Conservation (phyloP, 2,113 vertebrate species). For the Melanerpes formicivorus region DNA sequence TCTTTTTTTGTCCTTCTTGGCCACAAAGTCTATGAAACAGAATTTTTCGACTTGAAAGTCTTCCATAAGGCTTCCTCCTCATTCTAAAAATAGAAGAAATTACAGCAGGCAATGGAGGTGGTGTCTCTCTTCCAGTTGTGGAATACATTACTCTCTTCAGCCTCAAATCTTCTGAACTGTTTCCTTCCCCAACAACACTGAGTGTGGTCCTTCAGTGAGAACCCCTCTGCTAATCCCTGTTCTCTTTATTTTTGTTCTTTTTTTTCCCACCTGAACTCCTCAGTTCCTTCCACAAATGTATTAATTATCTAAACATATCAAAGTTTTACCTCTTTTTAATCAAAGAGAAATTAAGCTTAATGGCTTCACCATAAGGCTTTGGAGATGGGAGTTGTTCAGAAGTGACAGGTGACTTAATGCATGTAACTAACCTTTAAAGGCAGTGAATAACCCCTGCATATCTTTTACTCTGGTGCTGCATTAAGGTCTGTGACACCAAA, state of each 20-base stretch:
- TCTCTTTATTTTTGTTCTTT: not conserved
- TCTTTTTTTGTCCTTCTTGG: not conserved
- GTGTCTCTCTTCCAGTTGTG: not conserved
- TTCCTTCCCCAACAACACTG: not conserved
- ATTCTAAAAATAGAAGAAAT: constrained; percentile 31
- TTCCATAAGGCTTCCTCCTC: constrained; percentile 34
- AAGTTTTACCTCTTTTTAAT: not conserved
- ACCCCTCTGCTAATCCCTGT: not conserved
- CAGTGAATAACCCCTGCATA: not conserved
- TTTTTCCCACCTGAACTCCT: not conserved
- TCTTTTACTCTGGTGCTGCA: not conserved
- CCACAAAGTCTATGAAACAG: not conserved
- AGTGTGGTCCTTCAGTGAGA: not conserved
- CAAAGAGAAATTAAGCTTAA: not conserved
- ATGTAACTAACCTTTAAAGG: not conserved
- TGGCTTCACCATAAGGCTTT: not conserved
- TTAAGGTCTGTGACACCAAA: not conserved
- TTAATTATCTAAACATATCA: not conserved
- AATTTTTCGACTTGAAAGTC: constrained; percentile 9
- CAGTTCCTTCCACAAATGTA: not conserved
- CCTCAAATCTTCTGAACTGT: not conserved
- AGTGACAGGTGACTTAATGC: not conserved
- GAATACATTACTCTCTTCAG: not conserved
- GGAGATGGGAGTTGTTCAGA: not conserved
- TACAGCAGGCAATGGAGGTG: not conserved